These are phyloP conservation scores for Ennomos erosarius DNA, from an alignment of 2,888 invertebrate genomes.

Conservation along the genomic window DNA sequence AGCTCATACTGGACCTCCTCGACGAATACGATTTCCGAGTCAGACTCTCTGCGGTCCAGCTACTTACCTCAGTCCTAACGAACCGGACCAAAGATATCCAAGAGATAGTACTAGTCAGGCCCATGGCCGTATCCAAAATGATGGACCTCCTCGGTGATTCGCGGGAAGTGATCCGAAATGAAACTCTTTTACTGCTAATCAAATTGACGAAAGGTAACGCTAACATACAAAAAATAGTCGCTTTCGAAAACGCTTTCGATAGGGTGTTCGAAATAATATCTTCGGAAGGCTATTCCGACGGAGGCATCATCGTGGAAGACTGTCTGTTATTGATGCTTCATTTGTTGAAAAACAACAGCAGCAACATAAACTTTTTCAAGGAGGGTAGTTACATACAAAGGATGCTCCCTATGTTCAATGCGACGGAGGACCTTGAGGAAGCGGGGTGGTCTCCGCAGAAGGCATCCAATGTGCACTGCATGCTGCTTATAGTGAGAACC, in stretches of 20 bases:
- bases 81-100: conserved; percentile 95
- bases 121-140: conserved; percentile 98
- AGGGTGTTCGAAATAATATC: conserved; percentile 96
- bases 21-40: conserved; percentile 98
- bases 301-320: conserved; percentile 99
- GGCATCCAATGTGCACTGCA: conserved; percentile 96
- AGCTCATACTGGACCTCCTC: conserved; percentile 91
- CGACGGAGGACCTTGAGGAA: conserved; percentile 89
- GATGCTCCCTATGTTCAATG: conserved; percentile 94
- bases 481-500: conserved; percentile 95
- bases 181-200: conserved; percentile 95
- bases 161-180: conserved; percentile 97
- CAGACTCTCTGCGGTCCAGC: conserved; percentile 94
- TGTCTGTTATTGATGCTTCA: conserved; percentile 97
- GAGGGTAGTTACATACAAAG: conserved; percentile 98
- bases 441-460: conserved; percentile 96
- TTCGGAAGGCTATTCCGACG: conserved; percentile 96
- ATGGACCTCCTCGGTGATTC: conserved; percentile 98
- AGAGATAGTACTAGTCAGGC: conserved; percentile 94
- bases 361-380: conserved; percentile 99
- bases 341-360: conserved; percentile 96
- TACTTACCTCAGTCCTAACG: conserved; percentile 94
- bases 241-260: conserved; percentile 99
- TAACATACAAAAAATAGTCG: conserved; percentile 99
- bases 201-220: conserved; percentile 97